Percentiles rank a stretch among this genome's conserved stretches.
Evolutionary conservation across 2,113 vertebrate genomes (phyloP).

Genomic region (Tapirus terrestris): DNA sequence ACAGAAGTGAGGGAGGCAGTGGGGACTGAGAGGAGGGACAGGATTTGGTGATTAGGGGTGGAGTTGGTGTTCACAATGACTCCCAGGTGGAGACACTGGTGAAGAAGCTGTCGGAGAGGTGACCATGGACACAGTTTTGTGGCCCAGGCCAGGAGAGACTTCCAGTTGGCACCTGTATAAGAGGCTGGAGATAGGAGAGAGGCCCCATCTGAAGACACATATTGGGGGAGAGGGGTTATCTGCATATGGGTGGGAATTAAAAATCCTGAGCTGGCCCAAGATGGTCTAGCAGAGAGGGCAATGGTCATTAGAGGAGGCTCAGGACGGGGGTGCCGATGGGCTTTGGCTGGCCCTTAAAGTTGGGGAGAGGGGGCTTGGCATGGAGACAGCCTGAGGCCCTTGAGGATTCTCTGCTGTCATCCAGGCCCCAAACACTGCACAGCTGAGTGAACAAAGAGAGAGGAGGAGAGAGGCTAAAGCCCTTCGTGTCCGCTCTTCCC

Average conservation of each 20-base stretch:
- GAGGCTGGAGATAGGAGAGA: not conserved
- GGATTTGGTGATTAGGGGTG: too few relatives aligned
- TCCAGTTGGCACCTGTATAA: not conserved
- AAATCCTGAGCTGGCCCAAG: not conserved
- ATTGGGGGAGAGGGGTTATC: too few relatives aligned
- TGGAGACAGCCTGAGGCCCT: not conserved
- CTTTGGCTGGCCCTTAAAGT: not conserved
- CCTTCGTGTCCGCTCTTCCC: too few relatives aligned
- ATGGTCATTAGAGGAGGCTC: not conserved
- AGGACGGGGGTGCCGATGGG: too few relatives aligned
- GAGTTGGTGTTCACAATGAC: not conserved
- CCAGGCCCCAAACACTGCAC: not conserved
- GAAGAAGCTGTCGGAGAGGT: not conserved
- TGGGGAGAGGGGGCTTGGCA: not conserved
- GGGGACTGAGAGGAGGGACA: not conserved
- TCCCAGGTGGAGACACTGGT: not conserved
- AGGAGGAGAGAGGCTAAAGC: too few relatives aligned
- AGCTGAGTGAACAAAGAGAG: not conserved
- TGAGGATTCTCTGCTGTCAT: not conserved
- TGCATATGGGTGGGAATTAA: too few relatives aligned
- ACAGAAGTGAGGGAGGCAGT: not conserved
- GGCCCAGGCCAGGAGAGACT: not conserved
- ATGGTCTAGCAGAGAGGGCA: not conserved
- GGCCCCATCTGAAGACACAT: not conserved
- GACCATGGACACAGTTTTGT: accelerated